These are phyloP conservation scores for Philopedon plagiatum DNA, from an alignment of 2,888 invertebrate genomes.

Conservation along the genomic window DNA sequence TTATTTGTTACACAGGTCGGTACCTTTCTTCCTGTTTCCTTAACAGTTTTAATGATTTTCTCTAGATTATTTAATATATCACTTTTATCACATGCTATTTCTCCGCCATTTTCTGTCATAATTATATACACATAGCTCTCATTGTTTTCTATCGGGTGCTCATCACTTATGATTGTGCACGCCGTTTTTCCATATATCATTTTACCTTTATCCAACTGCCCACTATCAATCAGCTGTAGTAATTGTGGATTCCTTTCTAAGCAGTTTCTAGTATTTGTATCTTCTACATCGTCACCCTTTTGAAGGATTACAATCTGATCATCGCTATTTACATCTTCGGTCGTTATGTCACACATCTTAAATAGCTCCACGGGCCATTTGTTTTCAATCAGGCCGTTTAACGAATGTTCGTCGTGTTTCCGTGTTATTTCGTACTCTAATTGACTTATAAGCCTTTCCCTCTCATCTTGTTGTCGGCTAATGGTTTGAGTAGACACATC, in stretches of 20 bases:
- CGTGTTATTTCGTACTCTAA: too few relatives aligned
- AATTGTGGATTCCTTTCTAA: too few relatives aligned
- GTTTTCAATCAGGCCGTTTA: neutral
- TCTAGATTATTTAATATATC: too few relatives aligned
- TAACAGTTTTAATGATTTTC: too few relatives aligned
- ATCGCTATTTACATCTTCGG: neutral
- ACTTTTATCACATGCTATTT: neutral
- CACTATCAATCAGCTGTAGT: neutral
- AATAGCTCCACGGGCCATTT: neutral
- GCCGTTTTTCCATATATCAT: too few relatives aligned
- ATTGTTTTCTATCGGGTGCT: neutral
- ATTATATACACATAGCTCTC: neutral
- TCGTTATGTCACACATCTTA: neutral
- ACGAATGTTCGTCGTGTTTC: too few relatives aligned
- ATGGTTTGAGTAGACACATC: neutral
- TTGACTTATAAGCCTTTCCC: neutral
- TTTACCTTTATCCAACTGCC: neutral
- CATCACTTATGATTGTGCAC: neutral
- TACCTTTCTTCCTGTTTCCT: too few relatives aligned
- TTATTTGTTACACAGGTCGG: too few relatives aligned
- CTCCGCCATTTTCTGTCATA: too few relatives aligned
- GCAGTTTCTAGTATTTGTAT: too few relatives aligned
- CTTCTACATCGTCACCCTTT: too few relatives aligned
- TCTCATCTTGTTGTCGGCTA: neutral
- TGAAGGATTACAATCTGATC: too few relatives aligned